Evolutionary conservation across 2,797 vertebrate genomes (phyloP), one percentile per base, ranked within the genome.

Genomic region (Pseudopleuronectes americanus): DNA sequence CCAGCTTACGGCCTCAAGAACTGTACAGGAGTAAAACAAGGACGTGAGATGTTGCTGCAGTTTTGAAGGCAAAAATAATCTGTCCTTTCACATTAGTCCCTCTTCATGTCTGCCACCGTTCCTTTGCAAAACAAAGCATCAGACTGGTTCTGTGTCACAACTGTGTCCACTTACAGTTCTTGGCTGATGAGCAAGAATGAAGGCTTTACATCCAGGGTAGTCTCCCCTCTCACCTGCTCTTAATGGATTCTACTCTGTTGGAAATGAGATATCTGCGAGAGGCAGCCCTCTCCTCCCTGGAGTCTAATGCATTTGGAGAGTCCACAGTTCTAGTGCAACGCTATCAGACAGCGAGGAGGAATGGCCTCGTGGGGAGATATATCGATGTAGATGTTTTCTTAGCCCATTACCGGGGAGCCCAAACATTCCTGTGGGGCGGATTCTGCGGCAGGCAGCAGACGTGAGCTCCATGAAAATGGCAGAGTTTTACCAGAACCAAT

Each of bases 381-480:
- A 92, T 92, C 24, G 85, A 89, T 85, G 79, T 68, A 64, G 86
- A 90, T 86, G 57, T 90, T 90, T 90, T 87, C 72, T 76, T 64
- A 82, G 69, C 74, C 80, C 87, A 90, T 90, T 90, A 90, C 83
- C 57, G 2, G 56, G 48, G 58, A 70, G 38, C 68, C 79, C 74
- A 84, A 84, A 90, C 77, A 86, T 83, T 76, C 89, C 82, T 61
- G 68, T 51, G 73, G 84, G 85, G 70, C 57, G 78, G 73, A 72
- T 81, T 82, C 76, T 74, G 71, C 36, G 4, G 61, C 66, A 73
- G 74, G 71, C 79, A 54, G 65, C 49, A 61, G 77, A 84, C 71
- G 83, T 85, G 86, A 86, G 72, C 79, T 54, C 83, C 87, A 88
- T 90, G 71, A 85, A 84, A 87, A 79, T 80, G 66, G 52, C 68